A percentile compares a stretch with the other conserved stretches of the same genome.
Conservation (phyloP, 2,113 vertebrate species). For the Chroicocephalus ridibundus region DNA sequence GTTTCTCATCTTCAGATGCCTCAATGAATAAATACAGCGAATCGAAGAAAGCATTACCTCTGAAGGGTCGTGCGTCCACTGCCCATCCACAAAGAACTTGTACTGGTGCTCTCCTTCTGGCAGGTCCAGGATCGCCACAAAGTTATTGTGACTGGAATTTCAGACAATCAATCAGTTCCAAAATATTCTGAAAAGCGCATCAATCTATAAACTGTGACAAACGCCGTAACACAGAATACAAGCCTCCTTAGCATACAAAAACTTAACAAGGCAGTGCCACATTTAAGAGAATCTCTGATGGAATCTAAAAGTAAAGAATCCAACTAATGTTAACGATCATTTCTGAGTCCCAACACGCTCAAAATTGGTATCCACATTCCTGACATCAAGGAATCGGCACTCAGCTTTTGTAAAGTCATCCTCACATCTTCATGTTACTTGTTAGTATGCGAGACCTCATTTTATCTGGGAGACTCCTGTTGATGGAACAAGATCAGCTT, state of each 20-base stretch:
- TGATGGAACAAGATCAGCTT: background rate
- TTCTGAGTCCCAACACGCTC: background rate
- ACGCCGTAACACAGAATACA: background rate
- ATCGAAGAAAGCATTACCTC: constrained; percentile 76
- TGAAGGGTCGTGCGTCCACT: constrained; percentile 93
- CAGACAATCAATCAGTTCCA: background rate
- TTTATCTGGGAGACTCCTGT: background rate
- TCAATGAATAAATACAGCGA: background rate
- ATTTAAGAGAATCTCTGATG: background rate
- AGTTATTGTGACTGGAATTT: constrained; percentile 89
- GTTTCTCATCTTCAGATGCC: background rate
- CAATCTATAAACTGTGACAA: background rate
- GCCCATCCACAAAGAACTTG: constrained; percentile 95
- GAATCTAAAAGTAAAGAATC: background rate
- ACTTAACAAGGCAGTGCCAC: background rate
- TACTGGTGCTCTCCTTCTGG: constrained; percentile 98
- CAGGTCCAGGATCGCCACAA: constrained; percentile 92
- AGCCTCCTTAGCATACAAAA: background rate
- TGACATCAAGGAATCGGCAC: background rate
- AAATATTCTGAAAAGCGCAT: background rate
- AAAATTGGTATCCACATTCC: background rate
- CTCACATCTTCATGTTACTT: background rate
- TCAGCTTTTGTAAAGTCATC: background rate
- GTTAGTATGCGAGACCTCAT: background rate
- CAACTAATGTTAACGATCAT: background rate